Conservation (phyloP, 2,888 invertebrate species). For the Entomobrya proxima region DNA sequence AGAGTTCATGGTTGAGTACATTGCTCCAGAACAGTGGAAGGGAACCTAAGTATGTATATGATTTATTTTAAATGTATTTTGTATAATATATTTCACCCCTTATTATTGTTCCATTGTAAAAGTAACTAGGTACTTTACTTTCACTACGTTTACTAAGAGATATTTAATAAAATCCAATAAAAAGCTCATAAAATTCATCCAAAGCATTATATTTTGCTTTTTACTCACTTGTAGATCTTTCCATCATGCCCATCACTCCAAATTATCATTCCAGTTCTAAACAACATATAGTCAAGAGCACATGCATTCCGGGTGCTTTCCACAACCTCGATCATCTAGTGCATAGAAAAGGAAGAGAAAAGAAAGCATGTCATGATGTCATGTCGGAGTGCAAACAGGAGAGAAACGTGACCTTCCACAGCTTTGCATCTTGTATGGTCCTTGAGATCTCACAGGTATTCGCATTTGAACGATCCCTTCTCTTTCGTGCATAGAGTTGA, state of each 20-base stretch:
- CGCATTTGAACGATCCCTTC: conserved; percentile 94
- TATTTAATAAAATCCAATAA: too few species aligned
- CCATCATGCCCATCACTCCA: conserved; percentile 97
- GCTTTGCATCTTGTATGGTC: conserved; percentile 92
- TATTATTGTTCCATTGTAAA: too few species aligned
- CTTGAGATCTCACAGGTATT: conserved; percentile 90
- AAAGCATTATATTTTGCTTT: conserved; percentile 1
- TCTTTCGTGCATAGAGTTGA: conserved; percentile 94
- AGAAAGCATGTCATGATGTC: conserved; percentile 87
- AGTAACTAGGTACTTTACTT: too few species aligned
- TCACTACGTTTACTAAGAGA: too few species aligned
- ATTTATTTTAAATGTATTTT: too few species aligned
- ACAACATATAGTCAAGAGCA: conserved; percentile 95
- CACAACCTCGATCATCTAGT: conserved; percentile 91
- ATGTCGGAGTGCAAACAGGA: conserved; percentile 91
- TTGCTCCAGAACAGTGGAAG: too few species aligned
- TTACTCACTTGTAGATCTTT: conserved; percentile 90
- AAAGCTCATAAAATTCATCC: not conserved
- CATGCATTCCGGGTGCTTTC: conserved; percentile 94
- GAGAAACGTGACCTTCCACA: conserved; percentile 92
- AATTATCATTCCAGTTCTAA: conserved; percentile 94
- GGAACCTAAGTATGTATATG: too few species aligned
- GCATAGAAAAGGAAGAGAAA: conserved; percentile 9
- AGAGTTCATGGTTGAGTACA: too few species aligned
- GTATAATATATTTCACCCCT: too few species aligned